phyloP scores from a whole-genome alignment of 2,113 vertebrate species.

The Verasper variegatus region DNA sequence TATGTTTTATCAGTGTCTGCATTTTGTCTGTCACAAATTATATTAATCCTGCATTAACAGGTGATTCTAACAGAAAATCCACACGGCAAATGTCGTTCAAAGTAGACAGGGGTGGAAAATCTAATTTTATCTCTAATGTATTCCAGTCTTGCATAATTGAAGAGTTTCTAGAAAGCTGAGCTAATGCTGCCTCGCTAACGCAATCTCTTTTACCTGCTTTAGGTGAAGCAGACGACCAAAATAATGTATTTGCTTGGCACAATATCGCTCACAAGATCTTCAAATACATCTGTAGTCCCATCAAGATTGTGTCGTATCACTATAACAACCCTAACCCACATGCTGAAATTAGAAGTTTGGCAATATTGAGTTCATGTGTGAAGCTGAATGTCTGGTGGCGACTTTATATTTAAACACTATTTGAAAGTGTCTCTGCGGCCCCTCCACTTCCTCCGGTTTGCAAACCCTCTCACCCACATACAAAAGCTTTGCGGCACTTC shows the following conservation, averaged over 20 bases:
- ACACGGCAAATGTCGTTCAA: not conserved
- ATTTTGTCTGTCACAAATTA: constrained; percentile 1
- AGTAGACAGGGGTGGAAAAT: too few species aligned
- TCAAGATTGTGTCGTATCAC: not conserved
- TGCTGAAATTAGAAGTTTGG: not conserved
- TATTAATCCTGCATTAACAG: not conserved
- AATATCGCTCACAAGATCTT: too few species aligned
- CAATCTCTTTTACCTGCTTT: too few species aligned
- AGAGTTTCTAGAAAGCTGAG: too few species aligned
- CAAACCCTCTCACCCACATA: not conserved
- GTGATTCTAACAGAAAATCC: not conserved
- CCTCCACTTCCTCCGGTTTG: not conserved
- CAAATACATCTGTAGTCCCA: too few species aligned
- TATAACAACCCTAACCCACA: not conserved
- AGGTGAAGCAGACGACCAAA: too few species aligned
- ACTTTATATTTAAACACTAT: not conserved
- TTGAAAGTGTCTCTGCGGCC: not conserved
- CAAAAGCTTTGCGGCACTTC: not conserved
- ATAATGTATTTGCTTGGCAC: too few species aligned
- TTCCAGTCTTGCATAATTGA: not conserved
- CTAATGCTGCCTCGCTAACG: too few species aligned
- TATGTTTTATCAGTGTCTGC: not conserved
- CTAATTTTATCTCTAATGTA: too few species aligned
- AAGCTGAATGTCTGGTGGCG: too few species aligned
- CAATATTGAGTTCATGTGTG: not conserved